These are phyloP conservation scores for Irena cyanogastra DNA, from an alignment of 2,113 vertebrate genomes.

Conservation along the genomic window DNA sequence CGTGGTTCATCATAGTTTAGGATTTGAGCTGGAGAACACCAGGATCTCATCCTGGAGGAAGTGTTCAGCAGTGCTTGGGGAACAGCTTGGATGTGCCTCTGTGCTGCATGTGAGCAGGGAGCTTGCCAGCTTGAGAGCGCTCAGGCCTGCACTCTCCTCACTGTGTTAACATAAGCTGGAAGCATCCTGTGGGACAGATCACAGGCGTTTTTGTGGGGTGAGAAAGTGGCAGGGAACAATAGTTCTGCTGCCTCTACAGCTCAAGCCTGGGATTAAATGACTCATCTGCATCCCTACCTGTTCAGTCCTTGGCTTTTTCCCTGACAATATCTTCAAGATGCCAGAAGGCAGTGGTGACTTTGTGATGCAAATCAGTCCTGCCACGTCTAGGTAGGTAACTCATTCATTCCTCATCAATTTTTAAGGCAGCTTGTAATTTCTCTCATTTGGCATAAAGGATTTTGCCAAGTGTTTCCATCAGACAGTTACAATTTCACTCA, in stretches of 20 bases:
- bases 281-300: not conserved
- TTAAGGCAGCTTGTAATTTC: not conserved
- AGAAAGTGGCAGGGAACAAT: not conserved
- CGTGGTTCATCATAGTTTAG: not conserved
- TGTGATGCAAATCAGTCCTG: conserved; percentile 4
- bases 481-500: not conserved
- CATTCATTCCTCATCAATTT: not conserved
- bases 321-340: not conserved
- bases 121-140: not conserved
- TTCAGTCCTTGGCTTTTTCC: not conserved
- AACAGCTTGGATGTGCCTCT: not conserved
- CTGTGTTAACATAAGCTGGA: not conserved
- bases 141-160: not conserved
- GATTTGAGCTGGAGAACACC: not conserved
- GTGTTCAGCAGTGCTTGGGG: not conserved
- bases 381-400: not conserved
- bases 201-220: not conserved
- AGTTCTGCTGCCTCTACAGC: not conserved
- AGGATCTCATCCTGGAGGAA: not conserved
- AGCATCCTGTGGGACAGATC: not conserved
- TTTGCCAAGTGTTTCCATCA: not conserved
- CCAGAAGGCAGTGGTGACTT: not conserved
- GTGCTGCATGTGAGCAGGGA: not conserved
- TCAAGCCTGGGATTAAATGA: not conserved
- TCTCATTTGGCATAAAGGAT: not conserved